Base-by-base conservation (phyloP, 2,888 invertebrate species). In the Leptopilina syphax region DNA sequence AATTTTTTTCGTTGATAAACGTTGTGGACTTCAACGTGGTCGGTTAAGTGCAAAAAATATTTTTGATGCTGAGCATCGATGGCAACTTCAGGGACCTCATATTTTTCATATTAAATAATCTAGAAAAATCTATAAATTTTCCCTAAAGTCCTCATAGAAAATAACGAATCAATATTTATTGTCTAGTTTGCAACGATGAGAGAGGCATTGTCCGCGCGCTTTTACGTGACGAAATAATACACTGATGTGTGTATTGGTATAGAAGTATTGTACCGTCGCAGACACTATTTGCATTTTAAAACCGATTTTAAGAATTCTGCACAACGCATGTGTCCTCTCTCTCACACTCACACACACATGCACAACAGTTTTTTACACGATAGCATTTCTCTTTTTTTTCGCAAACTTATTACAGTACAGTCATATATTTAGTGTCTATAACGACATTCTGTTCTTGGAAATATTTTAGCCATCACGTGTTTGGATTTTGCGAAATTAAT, bases 261-360 rank as follows among this genome's bases (percentile, higher is more conserved):
- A 50, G 27, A 12, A 47, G 77, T 79, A 70, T 77, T 81, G 84
- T 82, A 85, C 82, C 87, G 84, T 83, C 81, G 82, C 80, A 84
- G 84, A 88, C 89, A 88, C 87, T 84, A 87, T 88, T 86, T 87
- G 90, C 89, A 89, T 90, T 88, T 87, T 86, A 89, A 90, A 85
- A 87, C 85, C 84, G 84, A 86, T 89, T 89, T 88, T 85, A 82
- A 84, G 88, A 88, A 89, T 84, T 84, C 84, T 81, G 77, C 83
- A 83, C 82, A 82, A 82, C 68, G 34, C 50, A 65, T 73, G 65
- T 60, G 80, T 76, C 3, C 50, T 54, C 44, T 34, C 34, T 34
- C 34, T 27, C 27, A 2, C 27, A 27, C 27, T 0, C 73, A 34
- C 34, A 47, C 67, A 73, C 34, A 77, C 44, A 65, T 70, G 82